phyloP scores from a whole-genome alignment of 2,797 vertebrate species.

The Okamejei kenojei region DNA sequence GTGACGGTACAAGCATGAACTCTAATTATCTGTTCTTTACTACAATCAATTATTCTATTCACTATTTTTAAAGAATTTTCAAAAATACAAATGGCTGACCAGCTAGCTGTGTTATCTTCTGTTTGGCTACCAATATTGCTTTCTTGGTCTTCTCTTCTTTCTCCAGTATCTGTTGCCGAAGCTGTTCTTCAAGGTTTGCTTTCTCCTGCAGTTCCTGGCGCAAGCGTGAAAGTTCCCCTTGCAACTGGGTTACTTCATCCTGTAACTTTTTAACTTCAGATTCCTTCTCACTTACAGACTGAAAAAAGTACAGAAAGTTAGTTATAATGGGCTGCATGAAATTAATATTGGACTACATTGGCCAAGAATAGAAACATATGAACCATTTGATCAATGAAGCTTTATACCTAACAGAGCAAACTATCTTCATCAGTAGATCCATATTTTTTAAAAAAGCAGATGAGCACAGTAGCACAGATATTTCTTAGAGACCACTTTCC shows the following conservation, averaged over 20 bases:
- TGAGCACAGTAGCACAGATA: background rate
- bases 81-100: constrained; percentile 53
- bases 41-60: background rate
- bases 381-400: background rate
- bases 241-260: constrained; percentile 72
- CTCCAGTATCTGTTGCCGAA: constrained; percentile 80
- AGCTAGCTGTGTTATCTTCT: constrained; percentile 79
- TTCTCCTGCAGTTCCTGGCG: constrained; percentile 86
- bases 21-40: background rate
- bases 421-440: background rate
- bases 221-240: constrained; percentile 70
- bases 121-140: constrained; percentile 76
- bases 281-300: constrained; percentile 70
- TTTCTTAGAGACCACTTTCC: no score
- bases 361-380: background rate
- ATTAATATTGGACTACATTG: background rate
- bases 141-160: constrained; percentile 95
- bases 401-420: background rate
- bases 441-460: background rate
- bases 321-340: background rate
- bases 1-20: background rate
- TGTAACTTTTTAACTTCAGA: constrained; percentile 68
- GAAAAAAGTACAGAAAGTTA: background rate
- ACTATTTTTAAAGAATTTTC: background rate
- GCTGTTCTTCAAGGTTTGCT: constrained; percentile 71